Conservation (phyloP, 1,140 invertebrate species). For the Magallana ariakensis region DNA sequence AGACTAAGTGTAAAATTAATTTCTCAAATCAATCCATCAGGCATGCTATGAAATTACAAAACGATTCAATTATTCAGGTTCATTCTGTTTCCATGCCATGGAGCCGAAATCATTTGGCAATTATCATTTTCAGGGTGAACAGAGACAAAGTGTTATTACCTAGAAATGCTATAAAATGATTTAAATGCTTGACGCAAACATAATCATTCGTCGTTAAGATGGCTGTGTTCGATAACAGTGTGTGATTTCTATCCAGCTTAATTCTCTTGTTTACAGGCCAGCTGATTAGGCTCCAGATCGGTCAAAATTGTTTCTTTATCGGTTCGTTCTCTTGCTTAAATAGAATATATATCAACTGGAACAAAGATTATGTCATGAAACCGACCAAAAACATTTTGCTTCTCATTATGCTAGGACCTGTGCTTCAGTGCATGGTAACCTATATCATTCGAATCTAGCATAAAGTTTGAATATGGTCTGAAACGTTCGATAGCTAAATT, state of each 20-base stretch:
- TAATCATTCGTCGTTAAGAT: constrained; percentile 12
- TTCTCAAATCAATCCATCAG: too few species aligned
- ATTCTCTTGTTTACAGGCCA: background rate
- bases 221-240: background rate
- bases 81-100: background rate
- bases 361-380: constrained; percentile 2
- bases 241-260: constrained; percentile 7
- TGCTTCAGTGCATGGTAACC: background rate
- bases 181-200: constrained; percentile 30
- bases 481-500: background rate
- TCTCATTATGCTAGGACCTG: background rate
- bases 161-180: background rate
- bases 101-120: background rate
- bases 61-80: background rate
- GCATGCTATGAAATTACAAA: too few species aligned
- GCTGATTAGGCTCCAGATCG: background rate
- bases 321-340: background rate
- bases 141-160: constrained; percentile 1
- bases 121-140: constrained; percentile 28
- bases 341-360: constrained; percentile 22
- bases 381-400: background rate
- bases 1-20: too few species aligned
- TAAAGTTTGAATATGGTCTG: background rate
- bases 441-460: background rate
- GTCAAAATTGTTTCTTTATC: background rate